Evolutionary conservation across 2,888 invertebrate genomes (phyloP).

Genomic region (Macropis europaea): DNA sequence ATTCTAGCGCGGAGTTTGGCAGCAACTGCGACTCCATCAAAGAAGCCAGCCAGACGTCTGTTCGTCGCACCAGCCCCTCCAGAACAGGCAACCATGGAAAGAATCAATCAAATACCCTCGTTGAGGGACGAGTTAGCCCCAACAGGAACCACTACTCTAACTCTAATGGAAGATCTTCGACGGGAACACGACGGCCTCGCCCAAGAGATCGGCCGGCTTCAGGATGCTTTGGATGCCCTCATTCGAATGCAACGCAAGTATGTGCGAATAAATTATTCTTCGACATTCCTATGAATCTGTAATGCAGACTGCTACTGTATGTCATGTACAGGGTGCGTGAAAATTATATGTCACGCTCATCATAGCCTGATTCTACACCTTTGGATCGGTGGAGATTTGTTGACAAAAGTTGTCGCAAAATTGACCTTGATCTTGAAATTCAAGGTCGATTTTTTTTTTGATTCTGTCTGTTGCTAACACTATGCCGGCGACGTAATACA

Average conservation of each 20-base stretch:
- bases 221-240: slow-evolving; percentile 92
- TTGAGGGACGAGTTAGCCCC: slow-evolving; percentile 91
- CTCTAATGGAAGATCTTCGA: slow-evolving; percentile 91
- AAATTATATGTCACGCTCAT: too few species aligned
- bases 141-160: slow-evolving; percentile 86
- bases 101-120: slow-evolving; percentile 82
- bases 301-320: too few species aligned
- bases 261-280: slow-evolving; percentile 35
- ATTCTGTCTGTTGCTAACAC: too few species aligned
- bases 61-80: slow-evolving; percentile 87
- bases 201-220: slow-evolving; percentile 89
- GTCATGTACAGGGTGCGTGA: too few species aligned
- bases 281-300: too few species aligned
- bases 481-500: too few species aligned
- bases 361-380: too few species aligned
- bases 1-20: slow-evolving; percentile 84
- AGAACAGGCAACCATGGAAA: slow-evolving; percentile 73
- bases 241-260: slow-evolving; percentile 89
- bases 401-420: too few species aligned
- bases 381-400: too few species aligned
- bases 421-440: too few species aligned
- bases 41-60: slow-evolving; percentile 81
- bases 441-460: too few species aligned
- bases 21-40: slow-evolving; percentile 77
- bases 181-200: slow-evolving; percentile 83